Base-by-base conservation (phyloP, 2,888 invertebrate genomes). In the Luffia ferchaultella region DNA sequence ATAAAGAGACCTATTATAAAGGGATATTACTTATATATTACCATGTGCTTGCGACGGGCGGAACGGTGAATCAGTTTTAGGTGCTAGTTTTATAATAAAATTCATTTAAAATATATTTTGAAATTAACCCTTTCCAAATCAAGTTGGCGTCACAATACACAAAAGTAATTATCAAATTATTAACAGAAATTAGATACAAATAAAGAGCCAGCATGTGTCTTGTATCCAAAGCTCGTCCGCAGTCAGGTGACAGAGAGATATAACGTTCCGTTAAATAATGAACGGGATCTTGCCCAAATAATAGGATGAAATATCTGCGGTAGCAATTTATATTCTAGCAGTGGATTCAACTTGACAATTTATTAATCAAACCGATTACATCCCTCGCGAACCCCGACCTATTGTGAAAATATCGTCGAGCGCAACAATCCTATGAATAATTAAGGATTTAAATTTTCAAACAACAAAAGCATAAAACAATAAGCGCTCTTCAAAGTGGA, bases 351-450 rank as follows among this genome's bases (percentile, higher is more conserved):
- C 74, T 82, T 83, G 83, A 82, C 83, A 83, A 83, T 83, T 82
- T 83, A 83, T 83, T 83, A 82, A 82, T 83, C 83, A 83, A 77
- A 78, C 72, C 80, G 79, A 83, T 83, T 83, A 79, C 82, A 76
- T 70, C 78, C 76, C 82, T 48, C 63, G 70, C 70, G 66, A 73
- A 68, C 70, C 74, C 71, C 62, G 68, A 72, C 65, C 79, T 78
- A 79, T 83, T 83, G 80, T 82, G 82, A 76, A 83, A 83, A 82
- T 83, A 83, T 78, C 79, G 77, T 75, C 72, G 65, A 64, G 66
- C 72, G 68, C 73, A 79, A 83, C 82, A 83, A 78, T 83, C 77
- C 80, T 75, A 74, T 82, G 82, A 83, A 83, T 83, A 82, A 83
- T 83, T 80, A 80, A 74, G 80, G 82, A 80, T 79, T 83, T 79